A percentile compares a stretch with the other conserved stretches of the same genome.
Evolutionary conservation across 2,113 vertebrate species (phyloP).

Genomic region (Solenodon paradoxus): DNA sequence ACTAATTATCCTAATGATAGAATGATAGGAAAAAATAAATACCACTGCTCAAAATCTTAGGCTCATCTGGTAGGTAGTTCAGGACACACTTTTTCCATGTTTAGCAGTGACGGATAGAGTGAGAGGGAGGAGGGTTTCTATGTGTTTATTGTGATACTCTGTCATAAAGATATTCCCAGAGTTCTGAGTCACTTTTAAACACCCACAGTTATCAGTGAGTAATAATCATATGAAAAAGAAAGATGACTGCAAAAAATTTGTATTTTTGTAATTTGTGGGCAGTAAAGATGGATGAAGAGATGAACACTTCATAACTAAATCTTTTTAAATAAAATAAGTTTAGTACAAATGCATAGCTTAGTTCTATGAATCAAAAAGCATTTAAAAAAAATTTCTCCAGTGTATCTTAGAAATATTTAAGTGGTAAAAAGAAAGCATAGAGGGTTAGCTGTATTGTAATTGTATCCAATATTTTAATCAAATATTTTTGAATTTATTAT

Average conservation of each 20-base stretch:
- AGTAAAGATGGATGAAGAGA: background rate
- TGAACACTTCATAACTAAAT: background rate
- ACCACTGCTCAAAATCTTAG: background rate
- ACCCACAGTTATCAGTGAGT: background rate
- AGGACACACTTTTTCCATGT: background rate
- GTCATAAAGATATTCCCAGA: background rate
- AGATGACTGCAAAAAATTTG: background rate
- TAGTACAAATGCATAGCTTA: background rate
- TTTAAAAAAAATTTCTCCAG: background rate
- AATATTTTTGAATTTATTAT: background rate
- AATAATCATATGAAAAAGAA: background rate
- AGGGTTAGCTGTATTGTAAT: background rate
- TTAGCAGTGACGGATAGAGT: background rate
- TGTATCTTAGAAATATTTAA: constrained; percentile 35
- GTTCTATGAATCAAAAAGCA: background rate
- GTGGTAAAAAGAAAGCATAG: background rate
- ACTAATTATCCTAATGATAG: background rate
- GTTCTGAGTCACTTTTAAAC: background rate
- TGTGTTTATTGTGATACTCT: background rate
- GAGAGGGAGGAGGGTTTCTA: background rate
- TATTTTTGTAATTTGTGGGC: background rate
- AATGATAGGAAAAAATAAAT: background rate
- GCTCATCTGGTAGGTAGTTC: background rate
- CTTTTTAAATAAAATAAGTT: constrained; percentile 24
- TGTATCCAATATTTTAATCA: background rate